These are phyloP conservation scores for Helicoverpa armigera DNA, from an alignment of 1,140 invertebrate genomes.

Conservation along the genomic window DNA sequence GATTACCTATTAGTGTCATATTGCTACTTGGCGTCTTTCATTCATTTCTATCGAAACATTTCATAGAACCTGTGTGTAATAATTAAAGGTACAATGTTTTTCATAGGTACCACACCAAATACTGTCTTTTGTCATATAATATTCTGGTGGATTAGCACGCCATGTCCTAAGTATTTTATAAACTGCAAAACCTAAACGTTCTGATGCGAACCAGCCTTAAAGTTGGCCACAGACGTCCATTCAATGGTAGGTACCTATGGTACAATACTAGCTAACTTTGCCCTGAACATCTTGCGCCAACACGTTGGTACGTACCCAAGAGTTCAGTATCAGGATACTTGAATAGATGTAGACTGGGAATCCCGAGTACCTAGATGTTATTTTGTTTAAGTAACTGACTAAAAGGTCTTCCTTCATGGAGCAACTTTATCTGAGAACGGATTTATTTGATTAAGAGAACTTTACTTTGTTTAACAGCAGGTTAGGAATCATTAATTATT, in stretches of 20 bases:
- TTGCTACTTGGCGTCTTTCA: background rate
- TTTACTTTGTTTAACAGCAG: too few species aligned
- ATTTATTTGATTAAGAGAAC: too few species aligned
- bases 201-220: slow-evolving; percentile 29
- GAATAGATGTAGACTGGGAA: slow-evolving; percentile 18
- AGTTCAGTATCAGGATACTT: background rate
- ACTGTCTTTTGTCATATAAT: too few species aligned
- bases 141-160: too few species aligned
- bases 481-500: too few species aligned
- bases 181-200: background rate
- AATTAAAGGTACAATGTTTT: too few species aligned
- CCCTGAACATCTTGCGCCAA: slow-evolving; percentile 1
- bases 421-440: background rate
- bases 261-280: slow-evolving; percentile 54
- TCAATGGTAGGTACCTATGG: slow-evolving; percentile 52
- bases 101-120: too few species aligned
- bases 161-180: too few species aligned
- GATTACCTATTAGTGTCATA: background rate
- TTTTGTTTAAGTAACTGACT: background rate
- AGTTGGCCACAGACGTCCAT: slow-evolving; percentile 53
- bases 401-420: too few species aligned
- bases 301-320: slow-evolving; percentile 1
- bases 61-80: too few species aligned
- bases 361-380: background rate
- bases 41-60: too few species aligned